Conservation (phyloP, 2,113 vertebrate species). For the Leucosticte australis region DNA sequence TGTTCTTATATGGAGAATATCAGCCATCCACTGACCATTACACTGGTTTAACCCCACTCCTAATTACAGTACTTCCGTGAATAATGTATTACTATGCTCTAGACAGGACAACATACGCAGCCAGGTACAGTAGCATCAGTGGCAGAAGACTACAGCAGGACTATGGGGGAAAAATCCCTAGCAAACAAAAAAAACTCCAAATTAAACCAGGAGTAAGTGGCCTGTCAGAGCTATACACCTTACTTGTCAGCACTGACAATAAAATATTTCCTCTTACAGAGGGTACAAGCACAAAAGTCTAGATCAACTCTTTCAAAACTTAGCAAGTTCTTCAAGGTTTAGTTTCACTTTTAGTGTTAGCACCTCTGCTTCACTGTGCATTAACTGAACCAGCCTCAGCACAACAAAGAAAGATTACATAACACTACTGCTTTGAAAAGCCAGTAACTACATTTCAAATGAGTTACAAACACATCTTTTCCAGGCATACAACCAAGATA, state of each 20-base stretch:
- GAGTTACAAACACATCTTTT: neutral
- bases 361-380: neutral
- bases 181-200: fast-evolving
- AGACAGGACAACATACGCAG: fast-evolving
- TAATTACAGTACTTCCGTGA: neutral
- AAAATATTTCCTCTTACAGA: neutral
- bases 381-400: neutral
- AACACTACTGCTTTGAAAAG: neutral
- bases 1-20: neutral
- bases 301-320: neutral
- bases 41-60: neutral
- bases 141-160: neutral
- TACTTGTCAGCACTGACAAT: neutral
- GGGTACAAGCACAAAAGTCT: fast-evolving
- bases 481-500: neutral
- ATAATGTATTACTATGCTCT: neutral
- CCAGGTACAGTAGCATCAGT: neutral
- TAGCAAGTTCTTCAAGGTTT: neutral
- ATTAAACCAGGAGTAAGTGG: neutral
- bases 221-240: neutral
- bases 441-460: neutral
- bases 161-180: neutral
- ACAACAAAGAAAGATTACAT: neutral
- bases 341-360: neutral
- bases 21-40: neutral